phyloP scores from a whole-genome alignment of 2,888 invertebrate species.

The Nomada fabriciana region DNA sequence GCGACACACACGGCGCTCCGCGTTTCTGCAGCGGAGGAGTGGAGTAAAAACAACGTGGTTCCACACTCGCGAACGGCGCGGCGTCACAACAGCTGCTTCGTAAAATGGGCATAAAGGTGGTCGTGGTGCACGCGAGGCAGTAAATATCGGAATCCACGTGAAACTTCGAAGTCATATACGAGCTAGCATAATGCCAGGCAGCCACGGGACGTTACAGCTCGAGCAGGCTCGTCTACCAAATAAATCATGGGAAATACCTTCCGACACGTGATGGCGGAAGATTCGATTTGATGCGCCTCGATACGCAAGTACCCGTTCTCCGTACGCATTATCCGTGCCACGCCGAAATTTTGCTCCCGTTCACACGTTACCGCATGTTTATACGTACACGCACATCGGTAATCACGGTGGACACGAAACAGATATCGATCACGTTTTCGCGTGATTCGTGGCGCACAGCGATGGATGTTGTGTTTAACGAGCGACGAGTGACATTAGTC shows the following conservation, averaged over 20 bases:
- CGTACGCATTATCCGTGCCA: conserved; percentile 1
- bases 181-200: conserved; percentile 66
- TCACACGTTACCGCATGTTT: no score
- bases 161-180: conserved; percentile 72
- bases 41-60: conserved; percentile 22
- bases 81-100: conserved; percentile 65
- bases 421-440: no score
- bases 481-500: no score
- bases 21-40: not conserved
- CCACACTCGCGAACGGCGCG: conserved; percentile 57
- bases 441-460: no score
- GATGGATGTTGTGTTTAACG: no score
- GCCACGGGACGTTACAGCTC: conserved; percentile 62
- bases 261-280: conserved; percentile 65
- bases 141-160: conserved; percentile 73
- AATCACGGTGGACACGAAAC: no score
- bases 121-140: conserved; percentile 67
- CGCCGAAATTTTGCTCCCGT: not conserved
- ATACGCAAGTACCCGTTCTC: conserved; percentile 18
- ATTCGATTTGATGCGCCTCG: conserved; percentile 56
- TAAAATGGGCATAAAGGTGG: conserved; percentile 70
- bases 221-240: conserved; percentile 58
- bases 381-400: no score
- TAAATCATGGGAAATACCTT: conserved; percentile 75
- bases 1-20: not conserved